Percentiles rank a stretch among this genome's conserved stretches.
Evolutionary conservation across 2,113 vertebrate species (phyloP).

Genomic region (Plotosus lineatus): DNA sequence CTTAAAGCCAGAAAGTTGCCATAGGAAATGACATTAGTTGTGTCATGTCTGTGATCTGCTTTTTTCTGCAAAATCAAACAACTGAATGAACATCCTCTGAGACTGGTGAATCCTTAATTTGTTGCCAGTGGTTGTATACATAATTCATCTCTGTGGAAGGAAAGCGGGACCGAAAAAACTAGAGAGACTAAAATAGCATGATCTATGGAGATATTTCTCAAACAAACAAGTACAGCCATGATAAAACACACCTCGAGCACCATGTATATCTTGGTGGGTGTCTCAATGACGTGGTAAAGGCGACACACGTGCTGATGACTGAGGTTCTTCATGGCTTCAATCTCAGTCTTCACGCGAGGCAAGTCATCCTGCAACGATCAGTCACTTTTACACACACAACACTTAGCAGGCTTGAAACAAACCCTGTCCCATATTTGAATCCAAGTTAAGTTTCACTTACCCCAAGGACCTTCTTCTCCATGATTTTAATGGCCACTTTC

Average conservation of each 20-base stretch:
- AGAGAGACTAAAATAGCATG: too few species aligned
- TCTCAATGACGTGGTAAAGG: constrained; percentile 93
- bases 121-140: too few species aligned
- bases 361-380: constrained; percentile 80
- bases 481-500: constrained; percentile 94
- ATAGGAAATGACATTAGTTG: too few species aligned
- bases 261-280: constrained; percentile 89
- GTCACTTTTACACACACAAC: background rate
- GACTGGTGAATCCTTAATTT: too few species aligned
- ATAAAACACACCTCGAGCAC: constrained; percentile 88
- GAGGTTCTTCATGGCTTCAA: constrained; percentile 91
- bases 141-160: too few species aligned
- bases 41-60: too few species aligned
- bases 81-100: too few species aligned
- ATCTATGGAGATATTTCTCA: background rate
- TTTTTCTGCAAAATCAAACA: too few species aligned
- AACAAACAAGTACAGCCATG: background rate
- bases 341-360: constrained; percentile 88
- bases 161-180: too few species aligned
- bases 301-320: constrained; percentile 91
- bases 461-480: constrained; percentile 90
- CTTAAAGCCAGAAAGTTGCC: too few species aligned
- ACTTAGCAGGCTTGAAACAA: too few species aligned
- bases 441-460: constrained; percentile 66
- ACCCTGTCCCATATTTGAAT: too few species aligned